phyloP scores from a whole-genome alignment of 30 jellyfish, hydroid and myxozoan species.

The Turritopsis dohrnii region DNA sequence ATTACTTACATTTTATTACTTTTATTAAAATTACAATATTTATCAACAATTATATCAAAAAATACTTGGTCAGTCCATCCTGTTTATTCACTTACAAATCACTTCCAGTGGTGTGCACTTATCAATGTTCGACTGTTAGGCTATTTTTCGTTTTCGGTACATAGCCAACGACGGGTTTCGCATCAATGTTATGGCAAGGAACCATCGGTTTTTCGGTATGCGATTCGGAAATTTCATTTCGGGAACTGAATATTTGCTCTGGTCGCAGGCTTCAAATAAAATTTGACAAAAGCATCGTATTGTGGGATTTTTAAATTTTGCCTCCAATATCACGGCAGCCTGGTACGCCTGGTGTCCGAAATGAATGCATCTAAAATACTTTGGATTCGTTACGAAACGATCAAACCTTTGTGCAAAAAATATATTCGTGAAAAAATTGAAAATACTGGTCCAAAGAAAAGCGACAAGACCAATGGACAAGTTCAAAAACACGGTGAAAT shows the following conservation, averaged over 20 bases:
- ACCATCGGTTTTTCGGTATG: background rate
- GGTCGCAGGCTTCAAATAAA: background rate
- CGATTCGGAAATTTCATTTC: background rate
- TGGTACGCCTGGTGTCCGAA: background rate
- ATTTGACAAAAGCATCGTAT: background rate
- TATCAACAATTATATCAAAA: no score
- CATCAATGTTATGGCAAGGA: background rate
- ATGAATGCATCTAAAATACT: background rate
- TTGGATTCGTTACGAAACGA: background rate
- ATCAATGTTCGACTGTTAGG: background rate
- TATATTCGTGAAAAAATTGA: background rate
- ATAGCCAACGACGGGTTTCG: background rate
- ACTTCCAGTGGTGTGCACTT: background rate
- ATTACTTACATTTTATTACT: no score
- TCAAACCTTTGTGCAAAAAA: background rate
- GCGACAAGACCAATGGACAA: background rate
- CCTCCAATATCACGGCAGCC: background rate
- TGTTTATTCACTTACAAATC: background rate
- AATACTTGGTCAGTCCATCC: no score
- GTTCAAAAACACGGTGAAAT: background rate
- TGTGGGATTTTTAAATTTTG: background rate
- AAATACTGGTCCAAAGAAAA: background rate
- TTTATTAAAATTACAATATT: no score
- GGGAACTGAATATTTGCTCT: background rate
- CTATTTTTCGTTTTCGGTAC: background rate